Base-by-base conservation (phyloP, 2,113 vertebrate species). In the Coturnix japonica region DNA sequence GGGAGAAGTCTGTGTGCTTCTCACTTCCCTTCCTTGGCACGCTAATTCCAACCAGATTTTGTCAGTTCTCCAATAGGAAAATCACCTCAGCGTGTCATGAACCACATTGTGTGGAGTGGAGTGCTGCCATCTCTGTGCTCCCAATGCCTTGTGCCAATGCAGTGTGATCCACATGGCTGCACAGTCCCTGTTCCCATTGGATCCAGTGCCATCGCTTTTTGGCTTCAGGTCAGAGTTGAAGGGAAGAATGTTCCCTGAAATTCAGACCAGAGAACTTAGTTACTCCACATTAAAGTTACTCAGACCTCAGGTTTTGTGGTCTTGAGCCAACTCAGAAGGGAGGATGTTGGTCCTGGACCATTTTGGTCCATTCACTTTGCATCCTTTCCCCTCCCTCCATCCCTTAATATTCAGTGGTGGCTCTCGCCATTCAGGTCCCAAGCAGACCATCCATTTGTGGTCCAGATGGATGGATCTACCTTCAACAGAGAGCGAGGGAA, bases 21-120 rank as follows among this genome's bases (percentile, higher is more conserved):
- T 94, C 22, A 64, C 91, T 94, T 93, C 51, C 85, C 39, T 77
- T 49, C 92, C 81, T 81, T 86, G 92, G 56, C 56, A 28, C 13
- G 56, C 33, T 91, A 88, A 95, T 93, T 93, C 15, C 89, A 86
- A 81, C 33, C 92, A 95, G 92, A 88, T 56, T 91, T 74, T 93
- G 80, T 90, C 86, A 93, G 80, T 86, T 56, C 51, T 88, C 91
- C 92, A 94, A 16, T 0, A 77, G 91, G 81, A 86, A 78, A 87
- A 71, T 4, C 57, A 41, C 77, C 86, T 35, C 1, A 0, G 11
- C 0, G 5, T 70, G 85, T 92, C 94, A 57, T 56, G 33, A 54
- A 54, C 73, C 30, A 2, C 89, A 28, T 84, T 77, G 61, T 5
- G 0, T 33, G 2, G 3, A 2, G 73, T 28, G 28, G 28, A 30